Base-by-base conservation (phyloP, 2,888 invertebrate genomes). In the Frankliniella fusca region DNA sequence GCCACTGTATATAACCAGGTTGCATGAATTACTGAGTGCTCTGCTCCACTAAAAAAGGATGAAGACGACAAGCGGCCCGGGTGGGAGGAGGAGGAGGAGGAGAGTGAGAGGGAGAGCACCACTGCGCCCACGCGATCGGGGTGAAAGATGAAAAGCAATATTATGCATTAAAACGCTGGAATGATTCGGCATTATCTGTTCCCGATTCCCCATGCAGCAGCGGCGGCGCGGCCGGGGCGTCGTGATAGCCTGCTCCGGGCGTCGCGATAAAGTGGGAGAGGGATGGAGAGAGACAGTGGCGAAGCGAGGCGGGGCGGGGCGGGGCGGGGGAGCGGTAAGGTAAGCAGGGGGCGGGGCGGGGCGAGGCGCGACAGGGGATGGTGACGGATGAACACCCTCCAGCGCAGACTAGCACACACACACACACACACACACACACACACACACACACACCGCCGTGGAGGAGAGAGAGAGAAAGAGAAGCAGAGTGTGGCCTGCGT, bases 91-190 rank as follows among this genome's bases (percentile, higher is more conserved):
- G 38, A 5, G n/a, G n/a, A n/a, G 15, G 61, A 38, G 38, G 38
- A 38, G 38, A n/a, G n/a, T n/a, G 38, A 5, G 5, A 38, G 38
- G 38, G 2, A 38, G 38, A 38, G 38, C 38, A 38, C 38, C 38
- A 5, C n/a, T n/a, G n/a, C n/a, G n/a, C n/a, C n/a, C 38, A 15
- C 61, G 61, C 61, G 61, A 61, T 38, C 5, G 38, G 38, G 54
- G 54, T 23, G 27, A 27, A 76, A 76, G 70, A 27, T 12, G 12
- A 27, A 76, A 76, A 76, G 70, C 70, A 27, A 12, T 76, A 23
- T 70, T 70, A 70, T 70, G 70, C 27, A 76, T 76, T 76, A 76
- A 76, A 27, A 76, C 70, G 70, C 27, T 27, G 23, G 70, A n/a
- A 76, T n/a, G 70, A 76, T 10, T 7, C 23, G 11, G 70, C 70